These are phyloP conservation scores for Lepidochrysops patricia DNA, from an alignment of 2,888 invertebrate species.

Conservation along the genomic window DNA sequence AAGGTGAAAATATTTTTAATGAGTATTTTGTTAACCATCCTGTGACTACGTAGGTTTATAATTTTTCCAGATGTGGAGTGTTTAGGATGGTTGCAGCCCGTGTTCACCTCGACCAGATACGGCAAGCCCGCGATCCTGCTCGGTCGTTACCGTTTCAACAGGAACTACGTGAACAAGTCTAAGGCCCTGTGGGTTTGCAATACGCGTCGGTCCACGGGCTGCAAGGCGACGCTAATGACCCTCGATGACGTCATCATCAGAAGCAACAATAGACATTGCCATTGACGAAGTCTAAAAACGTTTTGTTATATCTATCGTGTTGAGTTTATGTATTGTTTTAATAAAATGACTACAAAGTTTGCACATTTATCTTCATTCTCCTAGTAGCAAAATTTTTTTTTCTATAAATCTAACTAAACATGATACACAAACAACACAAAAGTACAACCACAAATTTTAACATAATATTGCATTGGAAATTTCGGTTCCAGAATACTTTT, in stretches of 20 bases:
- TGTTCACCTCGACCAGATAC: conserved; percentile 23
- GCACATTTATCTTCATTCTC: too few relatives aligned
- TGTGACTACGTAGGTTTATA: background rate
- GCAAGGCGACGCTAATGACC: conserved; percentile 35
- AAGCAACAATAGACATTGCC: conserved; percentile 30
- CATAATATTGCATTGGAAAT: background rate
- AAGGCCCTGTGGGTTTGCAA: conserved; percentile 28
- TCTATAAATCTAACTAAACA: too few relatives aligned
- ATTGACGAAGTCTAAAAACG: conserved; percentile 17
- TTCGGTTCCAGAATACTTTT: conserved; percentile 19
- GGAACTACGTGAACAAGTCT: conserved; percentile 16
- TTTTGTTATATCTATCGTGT: background rate
- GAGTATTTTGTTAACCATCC: background rate
- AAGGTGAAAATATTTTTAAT: too few relatives aligned
- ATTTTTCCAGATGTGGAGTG: background rate
- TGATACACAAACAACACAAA: too few relatives aligned
- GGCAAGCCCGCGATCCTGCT: conserved; percentile 21
- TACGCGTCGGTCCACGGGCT: conserved; percentile 28
- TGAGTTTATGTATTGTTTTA: background rate
- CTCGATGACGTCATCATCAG: conserved; percentile 29
- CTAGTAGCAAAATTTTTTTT: too few relatives aligned
- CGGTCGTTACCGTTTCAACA: conserved; percentile 23
- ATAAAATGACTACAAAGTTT: too few relatives aligned
- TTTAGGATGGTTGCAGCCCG: background rate
- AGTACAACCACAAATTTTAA: conserved; percentile 16